These are phyloP conservation scores for Notolepis coatsorum DNA, from an alignment of 2,797 vertebrate species.

Conservation along the genomic window DNA sequence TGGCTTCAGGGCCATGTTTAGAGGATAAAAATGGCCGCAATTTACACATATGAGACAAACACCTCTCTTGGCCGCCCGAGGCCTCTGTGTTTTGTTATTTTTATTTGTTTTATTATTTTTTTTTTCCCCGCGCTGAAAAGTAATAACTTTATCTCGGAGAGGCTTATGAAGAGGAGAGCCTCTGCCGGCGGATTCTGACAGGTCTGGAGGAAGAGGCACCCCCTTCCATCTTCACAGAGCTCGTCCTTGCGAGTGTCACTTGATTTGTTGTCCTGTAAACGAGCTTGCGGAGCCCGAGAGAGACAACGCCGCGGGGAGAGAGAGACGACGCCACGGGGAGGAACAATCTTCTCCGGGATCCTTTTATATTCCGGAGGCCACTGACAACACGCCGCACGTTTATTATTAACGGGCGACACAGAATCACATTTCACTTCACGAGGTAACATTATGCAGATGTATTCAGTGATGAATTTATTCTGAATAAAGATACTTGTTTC, in stretches of 20 bases:
- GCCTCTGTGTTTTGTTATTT: conserved; percentile 8
- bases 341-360: conserved; percentile 31
- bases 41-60: conserved; percentile 68
- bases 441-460: not conserved
- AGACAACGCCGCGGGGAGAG: too few species aligned
- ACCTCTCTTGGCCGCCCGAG: conserved; percentile 27
- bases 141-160: conserved; percentile 63
- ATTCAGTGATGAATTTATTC: not conserved
- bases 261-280: conserved; percentile 57
- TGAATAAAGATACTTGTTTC: not conserved
- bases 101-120: conserved; percentile 38
- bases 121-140: too few species aligned
- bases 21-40: conserved; percentile 60
- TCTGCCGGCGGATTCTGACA: conserved; percentile 49
- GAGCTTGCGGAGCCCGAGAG: conserved; percentile 15
- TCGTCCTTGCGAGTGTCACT: conserved; percentile 55
- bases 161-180: conserved; percentile 49
- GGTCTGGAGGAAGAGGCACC: conserved; percentile 29
- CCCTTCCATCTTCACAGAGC: conserved; percentile 53
- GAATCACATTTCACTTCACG: not conserved
- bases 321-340: too few species aligned
- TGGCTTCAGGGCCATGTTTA: conserved; percentile 56
- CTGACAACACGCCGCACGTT: not conserved
- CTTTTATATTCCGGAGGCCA: conserved; percentile 13
- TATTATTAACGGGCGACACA: not conserved